Evolutionary conservation across 2,113 vertebrate genomes (phyloP).

Genomic region (Chloroceryle aenea): DNA sequence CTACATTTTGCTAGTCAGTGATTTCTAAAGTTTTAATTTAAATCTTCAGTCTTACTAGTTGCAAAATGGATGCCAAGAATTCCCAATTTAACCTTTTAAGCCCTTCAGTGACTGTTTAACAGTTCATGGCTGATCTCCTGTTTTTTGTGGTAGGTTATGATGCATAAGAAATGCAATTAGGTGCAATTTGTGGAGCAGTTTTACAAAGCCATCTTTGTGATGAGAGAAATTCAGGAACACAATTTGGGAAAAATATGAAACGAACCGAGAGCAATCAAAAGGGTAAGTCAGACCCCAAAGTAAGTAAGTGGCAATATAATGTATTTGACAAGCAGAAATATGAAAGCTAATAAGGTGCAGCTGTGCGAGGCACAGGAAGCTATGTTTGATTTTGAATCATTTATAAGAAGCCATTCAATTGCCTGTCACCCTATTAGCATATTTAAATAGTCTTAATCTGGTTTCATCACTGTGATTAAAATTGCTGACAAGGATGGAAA

Average conservation of each 20-base stretch:
- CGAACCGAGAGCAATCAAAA: neutral
- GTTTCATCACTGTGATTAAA: constrained; percentile 64
- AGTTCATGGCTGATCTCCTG: neutral
- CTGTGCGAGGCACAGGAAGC: neutral
- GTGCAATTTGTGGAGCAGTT: neutral
- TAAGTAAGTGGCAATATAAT: neutral
- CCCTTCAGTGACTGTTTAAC: neutral
- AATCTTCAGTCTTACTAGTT: neutral
- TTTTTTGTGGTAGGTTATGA: neutral
- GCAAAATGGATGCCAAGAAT: neutral
- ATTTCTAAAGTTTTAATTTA: neutral
- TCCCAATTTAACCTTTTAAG: neutral
- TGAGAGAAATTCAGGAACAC: neutral
- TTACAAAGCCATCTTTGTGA: neutral
- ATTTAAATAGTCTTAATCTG: constrained; percentile 67
- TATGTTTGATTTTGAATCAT: constrained; percentile 40
- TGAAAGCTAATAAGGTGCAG: constrained; percentile 7
- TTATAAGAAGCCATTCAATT: constrained; percentile 39
- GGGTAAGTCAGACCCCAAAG: neutral
- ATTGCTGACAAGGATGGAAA: constrained; percentile 44
- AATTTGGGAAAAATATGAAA: neutral
- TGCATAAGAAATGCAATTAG: neutral
- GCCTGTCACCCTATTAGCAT: constrained; percentile 49
- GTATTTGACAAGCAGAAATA: constrained; percentile 7
- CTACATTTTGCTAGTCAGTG: neutral